Percentiles rank a stretch among this genome's conserved stretches.
Evolutionary conservation across 2,888 invertebrate species (phyloP).

Genomic region (Andrena fulva): DNA sequence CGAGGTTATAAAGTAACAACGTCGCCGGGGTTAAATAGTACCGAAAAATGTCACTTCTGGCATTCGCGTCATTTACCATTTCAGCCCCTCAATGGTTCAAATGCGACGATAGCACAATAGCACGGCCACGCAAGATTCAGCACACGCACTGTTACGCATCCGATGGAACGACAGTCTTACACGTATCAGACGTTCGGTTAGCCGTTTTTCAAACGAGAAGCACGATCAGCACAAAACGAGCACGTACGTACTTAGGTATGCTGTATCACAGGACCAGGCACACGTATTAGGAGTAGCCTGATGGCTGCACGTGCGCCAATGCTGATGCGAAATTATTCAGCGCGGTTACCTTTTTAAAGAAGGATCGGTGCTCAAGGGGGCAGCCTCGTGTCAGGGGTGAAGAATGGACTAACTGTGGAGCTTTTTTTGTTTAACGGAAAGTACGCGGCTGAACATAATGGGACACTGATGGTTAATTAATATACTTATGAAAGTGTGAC

Average conservation of each 20-base stretch:
- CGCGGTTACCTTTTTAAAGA: constrained; percentile 26
- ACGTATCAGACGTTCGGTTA: constrained; percentile 16
- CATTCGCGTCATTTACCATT: background rate
- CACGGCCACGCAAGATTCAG: constrained; percentile 1
- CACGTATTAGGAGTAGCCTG: constrained; percentile 33
- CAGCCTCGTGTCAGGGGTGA: too few relatives aligned
- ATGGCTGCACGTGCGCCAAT: constrained; percentile 43
- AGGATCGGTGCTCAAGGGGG: background rate
- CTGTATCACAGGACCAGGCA: constrained; percentile 19
- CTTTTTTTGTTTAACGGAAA: too few relatives aligned
- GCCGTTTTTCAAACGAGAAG: constrained; percentile 17
- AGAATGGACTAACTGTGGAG: too few relatives aligned
- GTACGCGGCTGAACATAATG: too few relatives aligned
- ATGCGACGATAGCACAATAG: background rate
- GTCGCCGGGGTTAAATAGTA: too few relatives aligned
- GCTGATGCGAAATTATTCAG: constrained; percentile 22
- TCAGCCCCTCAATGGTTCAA: background rate
- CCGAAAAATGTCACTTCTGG: background rate
- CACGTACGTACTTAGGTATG: constrained; percentile 15
- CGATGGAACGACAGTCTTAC: constrained; percentile 11
- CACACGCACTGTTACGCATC: constrained; percentile 20
- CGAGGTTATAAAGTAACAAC: too few relatives aligned
- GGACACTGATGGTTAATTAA: too few relatives aligned
- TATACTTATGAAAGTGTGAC: too few relatives aligned
- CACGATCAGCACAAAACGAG: constrained; percentile 26